Conservation (phyloP, 2,113 vertebrate genomes). For the Sebastes fasciatus region DNA sequence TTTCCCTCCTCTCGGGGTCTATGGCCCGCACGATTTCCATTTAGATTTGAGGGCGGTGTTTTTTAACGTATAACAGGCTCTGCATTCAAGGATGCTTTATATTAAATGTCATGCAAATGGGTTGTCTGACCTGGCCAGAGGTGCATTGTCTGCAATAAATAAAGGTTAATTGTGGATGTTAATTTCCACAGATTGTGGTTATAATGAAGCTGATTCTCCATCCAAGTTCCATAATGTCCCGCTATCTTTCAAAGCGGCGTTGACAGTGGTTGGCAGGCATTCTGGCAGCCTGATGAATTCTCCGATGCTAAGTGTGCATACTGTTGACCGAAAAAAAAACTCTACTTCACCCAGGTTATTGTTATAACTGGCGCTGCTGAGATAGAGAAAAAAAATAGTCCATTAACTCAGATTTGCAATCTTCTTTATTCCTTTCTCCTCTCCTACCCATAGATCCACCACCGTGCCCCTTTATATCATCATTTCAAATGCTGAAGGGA, state of each 20-base stretch:
- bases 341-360: slow-evolving; percentile 1
- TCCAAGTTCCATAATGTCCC: slow-evolving; percentile 68
- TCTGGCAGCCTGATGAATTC: slow-evolving; percentile 43
- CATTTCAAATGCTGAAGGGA: slow-evolving; percentile 48
- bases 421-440: neutral
- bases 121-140: slow-evolving; percentile 76
- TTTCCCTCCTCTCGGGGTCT: slow-evolving; percentile 49
- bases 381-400: neutral
- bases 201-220: slow-evolving; percentile 72
- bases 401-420: slow-evolving; percentile 35
- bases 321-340: neutral
- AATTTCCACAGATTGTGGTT: slow-evolving; percentile 76
- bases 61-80: slow-evolving; percentile 52
- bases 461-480: slow-evolving; percentile 20
- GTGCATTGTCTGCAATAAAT: slow-evolving; percentile 75
- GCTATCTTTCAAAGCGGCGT: slow-evolving; percentile 62
- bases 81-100: slow-evolving; percentile 64
- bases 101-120: slow-evolving; percentile 77
- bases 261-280: slow-evolving; percentile 59
- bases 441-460: slow-evolving; percentile 30
- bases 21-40: slow-evolving; percentile 66
- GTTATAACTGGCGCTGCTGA: slow-evolving; percentile 1
- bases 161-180: slow-evolving; percentile 83
- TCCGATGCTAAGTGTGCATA: slow-evolving; percentile 18
- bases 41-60: slow-evolving; percentile 68